A percentile compares a stretch with the other conserved stretches of the same genome.
phyloP scores from a whole-genome alignment of 2,113 vertebrate genomes.

The Sturnira hondurensis region DNA sequence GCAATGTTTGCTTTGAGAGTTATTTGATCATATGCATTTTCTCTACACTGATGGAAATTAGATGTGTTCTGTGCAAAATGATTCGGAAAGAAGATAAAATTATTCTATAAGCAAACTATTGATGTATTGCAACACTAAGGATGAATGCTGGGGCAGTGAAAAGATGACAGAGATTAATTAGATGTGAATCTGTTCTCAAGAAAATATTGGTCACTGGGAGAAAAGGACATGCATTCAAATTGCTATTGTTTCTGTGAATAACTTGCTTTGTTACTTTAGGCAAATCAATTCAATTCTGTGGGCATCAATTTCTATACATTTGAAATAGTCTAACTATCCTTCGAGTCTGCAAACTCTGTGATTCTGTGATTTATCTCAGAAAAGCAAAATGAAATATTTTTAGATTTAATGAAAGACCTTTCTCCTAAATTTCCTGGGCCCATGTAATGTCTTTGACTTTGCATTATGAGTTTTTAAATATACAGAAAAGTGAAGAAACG shows the following conservation, averaged over 20 bases:
- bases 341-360: not conserved
- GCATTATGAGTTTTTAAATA: not conserved
- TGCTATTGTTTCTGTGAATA: not conserved
- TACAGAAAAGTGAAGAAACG: not conserved
- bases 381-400: not conserved
- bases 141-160: not conserved
- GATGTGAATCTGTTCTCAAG: not conserved
- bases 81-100: constrained; percentile 5
- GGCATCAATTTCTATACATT: not conserved
- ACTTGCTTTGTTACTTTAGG: not conserved
- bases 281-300: not conserved
- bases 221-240: constrained; percentile 5
- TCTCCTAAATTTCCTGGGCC: not conserved
- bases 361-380: not conserved
- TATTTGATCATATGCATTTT: constrained; percentile 31
- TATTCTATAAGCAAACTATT: not conserved
- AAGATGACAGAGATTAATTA: constrained; percentile 20
- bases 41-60: not conserved
- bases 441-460: not conserved
- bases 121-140: not conserved
- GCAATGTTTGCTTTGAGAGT: constrained; percentile 23
- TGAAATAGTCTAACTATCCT: not conserved
- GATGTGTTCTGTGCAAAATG: not conserved
- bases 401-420: not conserved
- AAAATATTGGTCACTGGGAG: not conserved